Conservation (phyloP, 2,797 vertebrate species). For the Poecilia gillii region DNA sequence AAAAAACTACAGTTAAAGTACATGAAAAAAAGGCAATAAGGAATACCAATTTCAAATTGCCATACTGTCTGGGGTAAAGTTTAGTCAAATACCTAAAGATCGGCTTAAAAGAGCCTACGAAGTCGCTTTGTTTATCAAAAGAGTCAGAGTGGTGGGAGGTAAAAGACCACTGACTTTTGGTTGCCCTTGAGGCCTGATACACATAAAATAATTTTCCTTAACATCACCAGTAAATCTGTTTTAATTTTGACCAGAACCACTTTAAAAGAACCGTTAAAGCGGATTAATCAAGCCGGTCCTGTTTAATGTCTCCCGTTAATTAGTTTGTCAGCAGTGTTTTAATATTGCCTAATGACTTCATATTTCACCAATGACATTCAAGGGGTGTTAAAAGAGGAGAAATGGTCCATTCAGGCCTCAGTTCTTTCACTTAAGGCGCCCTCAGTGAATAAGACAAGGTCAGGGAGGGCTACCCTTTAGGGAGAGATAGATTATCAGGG, state of each 20-base stretch:
- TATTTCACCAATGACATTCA: conserved; percentile 99
- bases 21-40: background rate
- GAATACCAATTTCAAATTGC: conserved; percentile 4
- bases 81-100: conserved; percentile 19
- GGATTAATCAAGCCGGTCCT: conserved; percentile 99
- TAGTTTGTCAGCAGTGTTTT: conserved; percentile 99
- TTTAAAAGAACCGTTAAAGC: conserved; percentile 99
- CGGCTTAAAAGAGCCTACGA: conserved; percentile 34
- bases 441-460: conserved; percentile 80
- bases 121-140: conserved; percentile 37
- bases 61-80: conserved; percentile 10
- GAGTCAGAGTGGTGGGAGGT: conserved; percentile 46
- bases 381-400: conserved; percentile 96
- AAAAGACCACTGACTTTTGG: conserved; percentile 71
- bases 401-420: conserved; percentile 94
- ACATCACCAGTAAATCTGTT: conserved; percentile 99
- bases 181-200: conserved; percentile 77
- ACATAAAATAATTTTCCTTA: conserved; percentile 79
- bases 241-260: conserved; percentile 99
- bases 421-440: conserved; percentile 76
- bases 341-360: conserved; percentile 99
- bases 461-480: conserved; percentile 78
- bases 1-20: background rate
- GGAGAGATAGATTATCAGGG: conserved; percentile 79
- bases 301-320: conserved; percentile 99